Evolutionary conservation across 2,797 vertebrate genomes (phyloP).

Genomic region (Anguilla anguilla): DNA sequence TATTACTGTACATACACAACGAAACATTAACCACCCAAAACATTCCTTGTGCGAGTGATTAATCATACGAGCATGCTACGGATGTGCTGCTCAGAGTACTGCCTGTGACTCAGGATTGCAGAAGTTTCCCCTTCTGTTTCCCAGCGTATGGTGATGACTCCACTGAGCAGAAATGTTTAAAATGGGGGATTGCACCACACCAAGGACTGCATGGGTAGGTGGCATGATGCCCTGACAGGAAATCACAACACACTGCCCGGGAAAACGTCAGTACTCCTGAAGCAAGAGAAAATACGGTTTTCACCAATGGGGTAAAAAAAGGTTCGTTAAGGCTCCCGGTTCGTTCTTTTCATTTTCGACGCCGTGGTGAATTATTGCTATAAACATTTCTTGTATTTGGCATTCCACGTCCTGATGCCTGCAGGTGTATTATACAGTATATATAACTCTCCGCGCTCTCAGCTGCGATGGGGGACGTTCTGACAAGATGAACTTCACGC

Average conservation of each 20-base stretch:
- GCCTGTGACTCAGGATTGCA: not conserved
- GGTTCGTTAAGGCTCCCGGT: not conserved
- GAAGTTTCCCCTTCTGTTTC: not conserved
- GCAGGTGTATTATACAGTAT: not conserved
- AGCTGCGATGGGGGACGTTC: slow-evolving; percentile 58
- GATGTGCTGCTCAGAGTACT: not conserved
- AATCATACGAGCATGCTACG: not conserved
- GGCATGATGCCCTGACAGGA: not conserved
- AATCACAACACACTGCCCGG: not conserved
- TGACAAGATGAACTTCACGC: slow-evolving; percentile 79
- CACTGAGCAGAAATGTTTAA: not conserved
- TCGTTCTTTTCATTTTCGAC: not conserved
- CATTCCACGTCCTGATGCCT: not conserved
- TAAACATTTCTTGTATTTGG: not conserved
- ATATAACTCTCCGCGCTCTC: not conserved
- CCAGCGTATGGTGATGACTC: not conserved
- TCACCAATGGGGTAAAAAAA: not conserved
- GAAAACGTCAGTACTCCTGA: not conserved
- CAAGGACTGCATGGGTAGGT: not conserved
- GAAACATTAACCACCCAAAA: not conserved
- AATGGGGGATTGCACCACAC: not conserved
- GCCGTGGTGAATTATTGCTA: not conserved
- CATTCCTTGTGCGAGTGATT: not conserved
- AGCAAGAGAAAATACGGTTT: not conserved
- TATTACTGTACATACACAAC: not conserved